phyloP scores from a whole-genome alignment of 2,797 vertebrate species.

The Acanthurus lineatus region DNA sequence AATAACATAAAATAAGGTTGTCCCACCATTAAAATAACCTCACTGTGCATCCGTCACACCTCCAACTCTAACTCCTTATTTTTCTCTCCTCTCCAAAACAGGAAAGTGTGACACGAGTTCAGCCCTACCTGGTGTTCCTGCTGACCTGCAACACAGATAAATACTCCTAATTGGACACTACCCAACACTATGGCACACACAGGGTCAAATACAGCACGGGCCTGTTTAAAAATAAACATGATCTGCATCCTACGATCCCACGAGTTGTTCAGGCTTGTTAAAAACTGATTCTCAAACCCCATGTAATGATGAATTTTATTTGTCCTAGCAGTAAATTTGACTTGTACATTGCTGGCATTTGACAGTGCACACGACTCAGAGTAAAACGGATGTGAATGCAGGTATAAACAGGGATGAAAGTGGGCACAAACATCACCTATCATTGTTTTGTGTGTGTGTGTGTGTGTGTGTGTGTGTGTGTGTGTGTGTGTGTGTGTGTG shows the following conservation, averaged over 20 bases:
- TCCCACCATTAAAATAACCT: constrained; percentile 24
- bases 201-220: constrained; percentile 4
- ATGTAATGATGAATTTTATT: constrained; percentile 54
- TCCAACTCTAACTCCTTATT: constrained; percentile 25
- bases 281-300: constrained; percentile 14
- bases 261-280: not conserved
- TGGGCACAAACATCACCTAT: not conserved
- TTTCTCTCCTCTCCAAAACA: constrained; percentile 19
- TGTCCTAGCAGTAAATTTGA: constrained; percentile 39
- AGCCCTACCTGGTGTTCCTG: constrained; percentile 43
- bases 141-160: constrained; percentile 61
- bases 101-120: constrained; percentile 42
- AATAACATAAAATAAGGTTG: constrained; percentile 17
- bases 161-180: constrained; percentile 65
- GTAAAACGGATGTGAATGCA: not conserved
- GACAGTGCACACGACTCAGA: not conserved
- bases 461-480: too few species aligned
- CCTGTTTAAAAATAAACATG: constrained; percentile 40
- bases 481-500: too few species aligned
- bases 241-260: constrained; percentile 10
- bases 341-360: constrained; percentile 7
- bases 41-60: constrained; percentile 22
- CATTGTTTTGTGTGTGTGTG: too few species aligned
- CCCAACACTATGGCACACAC: constrained; percentile 38
- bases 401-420: not conserved